Evolutionary conservation across 2,797 vertebrate genomes (phyloP).

Genomic region (Smutsia temminckii): DNA sequence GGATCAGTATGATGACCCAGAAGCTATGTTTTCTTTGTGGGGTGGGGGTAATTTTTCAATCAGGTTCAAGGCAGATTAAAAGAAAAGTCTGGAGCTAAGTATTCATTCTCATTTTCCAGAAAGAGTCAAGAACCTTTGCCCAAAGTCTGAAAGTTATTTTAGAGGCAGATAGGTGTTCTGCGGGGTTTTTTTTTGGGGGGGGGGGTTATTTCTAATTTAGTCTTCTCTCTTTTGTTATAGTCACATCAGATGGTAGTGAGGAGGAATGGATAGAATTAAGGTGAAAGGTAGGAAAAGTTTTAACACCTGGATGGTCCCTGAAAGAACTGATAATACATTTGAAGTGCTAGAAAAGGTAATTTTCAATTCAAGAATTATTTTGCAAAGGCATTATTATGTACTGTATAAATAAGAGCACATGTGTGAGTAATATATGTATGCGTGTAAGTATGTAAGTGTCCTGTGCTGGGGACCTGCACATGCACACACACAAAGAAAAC

Average conservation of each 20-base stretch:
- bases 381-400: background rate
- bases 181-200: background rate
- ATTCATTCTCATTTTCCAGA: conserved; percentile 79
- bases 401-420: background rate
- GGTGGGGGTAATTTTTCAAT: conserved; percentile 81
- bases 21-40: conserved; percentile 78
- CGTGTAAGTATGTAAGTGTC: background rate
- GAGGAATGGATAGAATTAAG: background rate
- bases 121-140: conserved; percentile 81
- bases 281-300: conserved; percentile 64
- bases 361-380: conserved; percentile 73
- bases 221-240: conserved; percentile 9
- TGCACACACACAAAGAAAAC: background rate
- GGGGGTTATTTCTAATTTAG: background rate
- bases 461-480: background rate
- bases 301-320: conserved; percentile 53
- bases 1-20: conserved; percentile 80
- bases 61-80: conserved; percentile 81
- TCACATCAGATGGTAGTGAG: conserved; percentile 12
- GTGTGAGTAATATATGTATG: too few relatives aligned
- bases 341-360: conserved; percentile 52
- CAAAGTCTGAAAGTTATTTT: conserved; percentile 79
- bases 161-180: conserved; percentile 15
- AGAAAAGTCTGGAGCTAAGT: conserved; percentile 81
- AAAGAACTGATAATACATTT: background rate